phyloP scores from a whole-genome alignment of 2,888 invertebrate species.

The Calameuta pallipes region DNA sequence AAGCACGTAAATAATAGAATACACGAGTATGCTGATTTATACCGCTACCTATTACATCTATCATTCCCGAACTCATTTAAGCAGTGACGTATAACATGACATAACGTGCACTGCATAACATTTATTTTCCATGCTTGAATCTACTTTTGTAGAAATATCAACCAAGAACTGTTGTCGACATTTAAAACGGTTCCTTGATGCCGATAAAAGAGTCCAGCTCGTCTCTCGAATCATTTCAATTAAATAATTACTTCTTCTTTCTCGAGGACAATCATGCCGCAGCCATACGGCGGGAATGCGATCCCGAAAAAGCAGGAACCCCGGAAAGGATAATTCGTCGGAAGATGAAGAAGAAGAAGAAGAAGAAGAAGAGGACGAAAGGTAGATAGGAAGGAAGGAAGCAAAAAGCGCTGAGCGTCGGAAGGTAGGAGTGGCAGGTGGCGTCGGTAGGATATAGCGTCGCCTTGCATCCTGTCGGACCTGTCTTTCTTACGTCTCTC shows the following conservation, averaged over 20 bases:
- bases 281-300: not conserved
- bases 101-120: not conserved
- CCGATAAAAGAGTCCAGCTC: not conserved
- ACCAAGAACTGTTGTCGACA: not conserved
- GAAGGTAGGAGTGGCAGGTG: not conserved
- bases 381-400: not conserved
- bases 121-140: not conserved
- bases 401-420: not conserved
- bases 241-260: not conserved
- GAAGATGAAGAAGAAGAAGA: not conserved
- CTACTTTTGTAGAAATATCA: not conserved
- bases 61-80: not conserved
- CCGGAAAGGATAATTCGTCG: not conserved
- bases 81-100: not conserved
- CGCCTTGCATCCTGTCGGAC: not conserved
- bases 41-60: not conserved
- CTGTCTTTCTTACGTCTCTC: not conserved
- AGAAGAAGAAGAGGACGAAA: not conserved
- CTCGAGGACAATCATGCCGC: not conserved
- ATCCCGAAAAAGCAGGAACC: not conserved
- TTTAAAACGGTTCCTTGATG: not conserved
- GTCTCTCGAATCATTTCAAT: not conserved
- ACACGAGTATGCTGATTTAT: constrained; percentile 9
- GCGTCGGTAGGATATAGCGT: not conserved
- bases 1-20: constrained; percentile 20